A percentile compares a stretch with the other conserved stretches of the same genome.
Evolutionary conservation across 2,113 vertebrate genomes (phyloP).

Genomic region (Melanostigma gelatinosum): DNA sequence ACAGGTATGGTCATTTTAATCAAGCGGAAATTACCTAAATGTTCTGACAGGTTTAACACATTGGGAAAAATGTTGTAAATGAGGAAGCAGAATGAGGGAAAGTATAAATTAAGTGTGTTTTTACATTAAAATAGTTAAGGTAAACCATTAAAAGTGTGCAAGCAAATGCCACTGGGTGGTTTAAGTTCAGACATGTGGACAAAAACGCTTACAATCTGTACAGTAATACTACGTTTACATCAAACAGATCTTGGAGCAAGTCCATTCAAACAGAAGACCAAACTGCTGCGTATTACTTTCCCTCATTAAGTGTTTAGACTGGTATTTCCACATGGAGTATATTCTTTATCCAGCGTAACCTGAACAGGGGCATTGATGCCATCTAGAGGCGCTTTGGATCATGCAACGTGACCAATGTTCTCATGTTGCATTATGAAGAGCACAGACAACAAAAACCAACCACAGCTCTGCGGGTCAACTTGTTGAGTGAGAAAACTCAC

Average conservation of each 20-base stretch:
- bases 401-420: slow-evolving; percentile 24
- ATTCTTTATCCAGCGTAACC: slow-evolving; percentile 35
- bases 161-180: not conserved
- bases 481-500: not conserved
- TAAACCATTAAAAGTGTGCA: not conserved
- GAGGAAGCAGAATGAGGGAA: not conserved
- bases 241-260: slow-evolving; percentile 14
- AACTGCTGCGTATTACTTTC: slow-evolving; percentile 37
- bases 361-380: slow-evolving; percentile 63
- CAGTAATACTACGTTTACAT: slow-evolving; percentile 1
- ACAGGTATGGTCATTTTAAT: not conserved
- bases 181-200: slow-evolving; percentile 3
- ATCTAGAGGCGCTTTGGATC: slow-evolving; percentile 62
- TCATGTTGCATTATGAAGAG: slow-evolving; percentile 31
- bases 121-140: not conserved
- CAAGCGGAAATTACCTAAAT: slow-evolving; percentile 14
- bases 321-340: slow-evolving; percentile 62
- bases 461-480: not conserved
- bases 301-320: slow-evolving; percentile 46
- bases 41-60: slow-evolving; percentile 1
- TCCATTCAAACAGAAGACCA: slow-evolving; percentile 1
- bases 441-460: slow-evolving; percentile 17
- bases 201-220: not conserved
- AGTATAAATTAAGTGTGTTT: not conserved
- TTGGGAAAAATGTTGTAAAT: not conserved